Evolutionary conservation across 1,140 invertebrate species (phyloP).

Genomic region (Oedothorax gibbosus): DNA sequence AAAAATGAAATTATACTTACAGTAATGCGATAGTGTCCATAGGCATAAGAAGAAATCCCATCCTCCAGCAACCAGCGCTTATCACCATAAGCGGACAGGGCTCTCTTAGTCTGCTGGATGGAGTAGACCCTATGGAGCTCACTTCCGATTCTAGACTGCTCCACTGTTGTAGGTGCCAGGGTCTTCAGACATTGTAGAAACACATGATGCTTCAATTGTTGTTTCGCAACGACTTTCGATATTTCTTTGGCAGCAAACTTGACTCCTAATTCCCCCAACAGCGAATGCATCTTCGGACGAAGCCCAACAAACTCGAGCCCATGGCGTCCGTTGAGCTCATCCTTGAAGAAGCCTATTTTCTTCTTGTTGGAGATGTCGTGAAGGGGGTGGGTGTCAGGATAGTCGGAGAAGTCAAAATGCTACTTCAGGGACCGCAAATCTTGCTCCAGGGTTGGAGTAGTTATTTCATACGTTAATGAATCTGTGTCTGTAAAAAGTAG

Average conservation of each 20-base stretch:
- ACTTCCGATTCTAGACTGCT: neutral
- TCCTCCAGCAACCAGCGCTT: neutral
- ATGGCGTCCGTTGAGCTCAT: neutral
- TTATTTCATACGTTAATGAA: slow-evolving; percentile 16
- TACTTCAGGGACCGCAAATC: neutral
- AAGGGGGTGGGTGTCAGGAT: slow-evolving; percentile 14
- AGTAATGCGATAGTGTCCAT: neutral
- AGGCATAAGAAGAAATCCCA: neutral
- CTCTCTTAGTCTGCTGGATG: neutral
- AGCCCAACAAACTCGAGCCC: slow-evolving; percentile 34
- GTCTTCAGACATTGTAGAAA: slow-evolving; percentile 13
- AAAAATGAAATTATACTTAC: no score
- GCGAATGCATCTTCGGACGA: slow-evolving; percentile 25
- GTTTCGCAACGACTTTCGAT: neutral
- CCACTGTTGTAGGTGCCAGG: neutral
- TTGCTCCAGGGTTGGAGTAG: neutral
- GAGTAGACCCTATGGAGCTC: neutral
- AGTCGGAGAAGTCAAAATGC: slow-evolving; percentile 41
- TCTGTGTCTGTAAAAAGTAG: slow-evolving; percentile 29
- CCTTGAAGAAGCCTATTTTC: slow-evolving; percentile 32
- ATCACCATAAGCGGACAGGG: neutral
- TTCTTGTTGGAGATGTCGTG: slow-evolving; percentile 16
- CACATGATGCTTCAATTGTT: slow-evolving; percentile 8
- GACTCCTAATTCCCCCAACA: neutral
- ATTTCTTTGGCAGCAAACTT: slow-evolving; percentile 33